Conservation (phyloP, 1,140 invertebrate genomes). For the Caenorhabditis latens region DNA sequence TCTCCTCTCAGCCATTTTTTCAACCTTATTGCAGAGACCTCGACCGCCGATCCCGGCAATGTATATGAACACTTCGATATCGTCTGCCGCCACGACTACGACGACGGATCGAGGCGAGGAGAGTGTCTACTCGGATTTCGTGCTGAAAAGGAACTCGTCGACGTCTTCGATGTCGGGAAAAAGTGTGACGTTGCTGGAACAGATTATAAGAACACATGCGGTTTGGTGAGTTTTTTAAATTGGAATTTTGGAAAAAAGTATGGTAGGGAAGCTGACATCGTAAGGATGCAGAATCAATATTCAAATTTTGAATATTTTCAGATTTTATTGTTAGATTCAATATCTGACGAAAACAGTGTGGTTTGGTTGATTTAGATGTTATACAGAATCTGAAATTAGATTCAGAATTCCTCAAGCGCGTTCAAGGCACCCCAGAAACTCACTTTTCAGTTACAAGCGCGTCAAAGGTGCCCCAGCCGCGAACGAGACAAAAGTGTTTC, state of each 20-base stretch:
- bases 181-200: constrained; percentile 82
- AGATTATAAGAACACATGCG: constrained; percentile 89
- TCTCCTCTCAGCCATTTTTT: constrained; percentile 24
- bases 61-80: constrained; percentile 40
- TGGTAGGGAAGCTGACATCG: not conserved
- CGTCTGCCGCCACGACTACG: not conserved
- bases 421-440: too few species aligned
- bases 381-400: too few species aligned
- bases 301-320: too few species aligned
- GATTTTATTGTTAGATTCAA: too few species aligned
- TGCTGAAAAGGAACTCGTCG: constrained; percentile 36
- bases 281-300: too few species aligned
- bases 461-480: too few species aligned
- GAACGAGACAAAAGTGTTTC: too few species aligned
- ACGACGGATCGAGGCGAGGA: constrained; percentile 33
- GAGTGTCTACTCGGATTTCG: constrained; percentile 42
- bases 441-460: too few species aligned
- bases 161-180: constrained; percentile 16
- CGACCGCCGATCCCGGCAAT: constrained; percentile 48
- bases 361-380: too few species aligned
- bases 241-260: too few species aligned
- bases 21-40: constrained; percentile 40
- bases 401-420: too few species aligned
- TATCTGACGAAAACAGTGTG: too few species aligned
- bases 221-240: constrained; percentile 82